Percentiles rank a stretch among this genome's conserved stretches.
Conservation (phyloP, 2,113 vertebrate genomes). For the Corydoras sp. region DNA sequence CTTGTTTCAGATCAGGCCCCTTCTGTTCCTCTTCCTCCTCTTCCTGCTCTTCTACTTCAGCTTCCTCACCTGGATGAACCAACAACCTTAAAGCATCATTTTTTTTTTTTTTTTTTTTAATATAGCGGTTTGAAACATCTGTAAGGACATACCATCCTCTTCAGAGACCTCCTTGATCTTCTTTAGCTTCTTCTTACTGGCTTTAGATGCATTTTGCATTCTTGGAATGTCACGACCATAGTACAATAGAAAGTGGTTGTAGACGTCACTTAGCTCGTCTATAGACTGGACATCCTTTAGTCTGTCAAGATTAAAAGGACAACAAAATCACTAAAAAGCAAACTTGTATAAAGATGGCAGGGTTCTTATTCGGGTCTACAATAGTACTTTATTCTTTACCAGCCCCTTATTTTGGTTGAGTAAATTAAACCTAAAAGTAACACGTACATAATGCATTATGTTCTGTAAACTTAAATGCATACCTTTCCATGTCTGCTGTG, state of each 20-base stretch:
- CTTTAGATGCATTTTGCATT: constrained; percentile 93
- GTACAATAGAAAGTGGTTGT: constrained; percentile 95
- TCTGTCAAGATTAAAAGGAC: constrained; percentile 51
- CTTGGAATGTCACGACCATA: constrained; percentile 96
- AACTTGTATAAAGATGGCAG: too few relatives aligned
- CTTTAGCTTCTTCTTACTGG: constrained; percentile 84
- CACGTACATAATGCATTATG: not conserved
- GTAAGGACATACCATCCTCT: constrained; percentile 66
- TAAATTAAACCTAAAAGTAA: too few relatives aligned
- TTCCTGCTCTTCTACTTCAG: constrained; percentile 66
- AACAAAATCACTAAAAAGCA: too few relatives aligned
- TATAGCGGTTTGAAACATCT: too few relatives aligned
- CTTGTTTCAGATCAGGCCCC: constrained; percentile 92
- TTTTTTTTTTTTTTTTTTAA: too few relatives aligned
- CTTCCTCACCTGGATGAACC: constrained; percentile 57
- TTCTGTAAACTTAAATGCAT: not conserved
- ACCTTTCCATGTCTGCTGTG: constrained; percentile 95
- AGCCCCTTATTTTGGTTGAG: too few relatives aligned
- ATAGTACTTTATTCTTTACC: too few relatives aligned
- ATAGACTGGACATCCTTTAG: constrained; percentile 95
- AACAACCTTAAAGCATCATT: not conserved
- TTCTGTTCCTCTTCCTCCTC: constrained; percentile 89
- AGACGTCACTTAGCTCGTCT: constrained; percentile 92
- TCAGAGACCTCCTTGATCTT: constrained; percentile 83
- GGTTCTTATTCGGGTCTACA: too few relatives aligned